Conservation (phyloP, 2,797 vertebrate species). For the Taeniopygia guttata region DNA sequence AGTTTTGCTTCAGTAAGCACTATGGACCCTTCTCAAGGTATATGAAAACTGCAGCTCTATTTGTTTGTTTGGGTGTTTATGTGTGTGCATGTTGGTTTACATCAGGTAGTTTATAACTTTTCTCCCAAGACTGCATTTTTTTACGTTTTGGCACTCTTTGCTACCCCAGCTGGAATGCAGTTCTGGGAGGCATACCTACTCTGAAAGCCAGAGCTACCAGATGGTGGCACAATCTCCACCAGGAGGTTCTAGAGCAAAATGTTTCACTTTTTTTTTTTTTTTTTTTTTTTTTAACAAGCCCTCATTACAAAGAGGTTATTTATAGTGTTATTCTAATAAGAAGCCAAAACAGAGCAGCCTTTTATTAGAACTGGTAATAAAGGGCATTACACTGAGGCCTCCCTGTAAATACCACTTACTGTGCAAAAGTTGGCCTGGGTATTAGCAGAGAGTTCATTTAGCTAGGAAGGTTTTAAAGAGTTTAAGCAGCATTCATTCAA, state of each 20-base stretch:
- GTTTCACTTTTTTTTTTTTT: neutral
- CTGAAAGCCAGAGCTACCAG: constrained; percentile 8
- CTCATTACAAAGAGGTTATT: constrained; percentile 57
- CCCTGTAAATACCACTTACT: neutral
- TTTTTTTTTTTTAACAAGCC: neutral
- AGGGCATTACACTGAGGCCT: constrained; percentile 15
- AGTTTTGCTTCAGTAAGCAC: neutral
- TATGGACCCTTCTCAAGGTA: neutral
- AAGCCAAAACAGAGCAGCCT: constrained; percentile 46
- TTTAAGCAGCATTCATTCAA: constrained; percentile 26
- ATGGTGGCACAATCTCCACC: constrained; percentile 41
- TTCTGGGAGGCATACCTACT: neutral
- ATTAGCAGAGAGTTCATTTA: constrained; percentile 13
- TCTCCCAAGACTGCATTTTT: neutral
- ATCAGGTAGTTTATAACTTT: neutral
- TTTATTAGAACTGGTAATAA: constrained; percentile 28
- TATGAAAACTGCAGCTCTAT: neutral
- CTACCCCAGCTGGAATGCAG: neutral
- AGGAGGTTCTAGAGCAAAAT: constrained; percentile 17
- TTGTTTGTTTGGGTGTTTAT: neutral
- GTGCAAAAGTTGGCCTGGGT: neutral
- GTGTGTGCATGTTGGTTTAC: neutral
- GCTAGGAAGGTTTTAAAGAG: constrained; percentile 35
- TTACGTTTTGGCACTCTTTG: neutral
- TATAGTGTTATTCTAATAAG: constrained; percentile 33